Conservation (phyloP, 1,140 invertebrate species). For the Neotoxoptera formosana region DNA sequence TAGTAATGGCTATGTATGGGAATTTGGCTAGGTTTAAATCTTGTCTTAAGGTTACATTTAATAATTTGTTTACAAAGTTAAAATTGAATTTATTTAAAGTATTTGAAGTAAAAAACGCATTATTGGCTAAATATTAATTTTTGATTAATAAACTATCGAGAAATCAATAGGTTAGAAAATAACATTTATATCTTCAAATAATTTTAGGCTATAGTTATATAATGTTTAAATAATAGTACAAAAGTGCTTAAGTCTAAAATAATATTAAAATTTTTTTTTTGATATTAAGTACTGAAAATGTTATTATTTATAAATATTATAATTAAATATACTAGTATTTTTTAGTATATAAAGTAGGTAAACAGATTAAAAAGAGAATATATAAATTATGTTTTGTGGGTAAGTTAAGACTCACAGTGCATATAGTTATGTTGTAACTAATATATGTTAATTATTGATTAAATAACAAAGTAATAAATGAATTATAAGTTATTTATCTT, state of each 20-base stretch:
- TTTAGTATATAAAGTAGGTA: background rate
- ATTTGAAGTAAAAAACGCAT: background rate
- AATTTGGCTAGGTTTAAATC: slow-evolving; percentile 8
- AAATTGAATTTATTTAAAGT: background rate
- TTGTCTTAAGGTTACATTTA: background rate
- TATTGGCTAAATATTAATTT: background rate
- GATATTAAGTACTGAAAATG: background rate
- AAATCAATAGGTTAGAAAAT: background rate
- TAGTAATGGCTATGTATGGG: background rate
- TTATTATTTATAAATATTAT: background rate
- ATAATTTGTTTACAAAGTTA: background rate
- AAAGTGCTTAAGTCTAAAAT: background rate
- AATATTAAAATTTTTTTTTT: background rate
- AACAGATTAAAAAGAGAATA: background rate
- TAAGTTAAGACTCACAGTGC: background rate
- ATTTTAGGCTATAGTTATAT: background rate
- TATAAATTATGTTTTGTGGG: background rate
- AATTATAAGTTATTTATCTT: background rate
- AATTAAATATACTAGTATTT: background rate
- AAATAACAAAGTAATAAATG: background rate
- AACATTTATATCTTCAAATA: background rate
- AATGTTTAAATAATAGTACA: background rate
- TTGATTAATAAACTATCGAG: background rate
- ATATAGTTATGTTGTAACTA: background rate
- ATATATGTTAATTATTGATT: background rate